These are phyloP conservation scores for Pangasius larnaudii DNA, from an alignment of 2,797 vertebrate species.

Conservation along the genomic window DNA sequence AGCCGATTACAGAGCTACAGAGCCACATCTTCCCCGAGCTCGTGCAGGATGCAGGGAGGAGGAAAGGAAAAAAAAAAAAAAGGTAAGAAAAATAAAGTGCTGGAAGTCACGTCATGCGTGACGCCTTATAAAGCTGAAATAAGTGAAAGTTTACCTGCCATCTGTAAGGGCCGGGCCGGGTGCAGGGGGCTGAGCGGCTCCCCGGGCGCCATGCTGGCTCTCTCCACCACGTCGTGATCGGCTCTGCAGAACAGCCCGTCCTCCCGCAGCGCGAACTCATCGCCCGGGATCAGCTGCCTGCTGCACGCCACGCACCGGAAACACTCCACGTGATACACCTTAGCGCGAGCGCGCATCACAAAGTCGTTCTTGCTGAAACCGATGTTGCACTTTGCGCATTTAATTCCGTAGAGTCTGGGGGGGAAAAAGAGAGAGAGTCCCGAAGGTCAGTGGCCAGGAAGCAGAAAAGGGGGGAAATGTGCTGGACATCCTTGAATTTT, in stretches of 20 bases:
- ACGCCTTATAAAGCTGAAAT: conserved; percentile 1
- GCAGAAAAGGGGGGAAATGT: background rate
- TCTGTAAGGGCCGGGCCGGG: conserved; percentile 90
- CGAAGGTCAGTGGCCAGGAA: background rate
- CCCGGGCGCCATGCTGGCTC: conserved; percentile 86
- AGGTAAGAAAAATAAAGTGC: background rate
- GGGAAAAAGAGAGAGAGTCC: background rate
- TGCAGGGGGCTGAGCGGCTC: conserved; percentile 92
- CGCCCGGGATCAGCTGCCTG: conserved; percentile 94
- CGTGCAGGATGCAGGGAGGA: background rate
- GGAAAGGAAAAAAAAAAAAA: no score
- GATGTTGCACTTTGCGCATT: conserved; percentile 97
- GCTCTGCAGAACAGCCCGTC: conserved; percentile 95
- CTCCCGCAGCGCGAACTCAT: conserved; percentile 93
- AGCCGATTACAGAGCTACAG: background rate
- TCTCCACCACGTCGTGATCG: conserved; percentile 93
- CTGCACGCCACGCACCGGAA: conserved; percentile 98
- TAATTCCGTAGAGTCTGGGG: conserved; percentile 96
- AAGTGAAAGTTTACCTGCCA: conserved; percentile 87
- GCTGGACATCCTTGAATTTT: background rate
- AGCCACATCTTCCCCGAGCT: background rate
- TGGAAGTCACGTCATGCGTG: background rate
- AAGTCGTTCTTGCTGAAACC: conserved; percentile 98
- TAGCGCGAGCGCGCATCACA: conserved; percentile 94
- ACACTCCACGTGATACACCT: conserved; percentile 98